Evolutionary conservation across 2,113 vertebrate species (phyloP), one percentile per base, ranked within the genome.

Genomic region (Scatophagus argus): DNA sequence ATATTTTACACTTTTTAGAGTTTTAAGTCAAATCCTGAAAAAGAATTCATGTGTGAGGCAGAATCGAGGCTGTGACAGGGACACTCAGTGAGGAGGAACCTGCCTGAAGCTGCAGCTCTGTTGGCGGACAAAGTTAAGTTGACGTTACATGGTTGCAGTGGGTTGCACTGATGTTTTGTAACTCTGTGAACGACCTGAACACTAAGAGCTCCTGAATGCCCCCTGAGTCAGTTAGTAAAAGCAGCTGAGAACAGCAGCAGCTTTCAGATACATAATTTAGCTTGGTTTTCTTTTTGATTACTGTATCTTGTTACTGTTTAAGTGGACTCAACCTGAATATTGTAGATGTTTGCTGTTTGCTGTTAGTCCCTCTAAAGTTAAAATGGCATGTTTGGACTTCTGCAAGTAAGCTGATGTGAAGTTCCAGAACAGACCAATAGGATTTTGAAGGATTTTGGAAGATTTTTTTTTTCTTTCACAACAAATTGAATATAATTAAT

Each of bases 211-310:
- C 60, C 52, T n/a, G 43, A 51, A 73, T 2, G 4, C 25, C 41
- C 55, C 14, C 8, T 34, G 58, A 59, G 41, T 21, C 6, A 51
- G 32, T 60, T 25, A 41, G 43, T 21, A 29, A 11, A 56, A 52
- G 49, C 31, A 25, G 19, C 12, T 17, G 31, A 31, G 34, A 43
- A 27, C 6, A 8, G 62, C 23, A 58, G 43, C 54, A 63, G 59
- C 59, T 64, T 23, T 32, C 14, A 1, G 31, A 66, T 66, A 52
- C n/a, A 59, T 52, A 43, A 44, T 80, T 66, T 34, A 44, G 11
- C 52, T n/a, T 8, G 11, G 25, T 32, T 65, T 58, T 59, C 36
- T 73, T 80, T 31, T 41, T 36, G 51, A 52, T 25, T 79, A 59
- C 55, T 59, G 65, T 41, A 32, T 79, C 41, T 16, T 34, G 12